Base-by-base conservation (phyloP, 2,888 invertebrate species). In the Callinectes sapidus region DNA sequence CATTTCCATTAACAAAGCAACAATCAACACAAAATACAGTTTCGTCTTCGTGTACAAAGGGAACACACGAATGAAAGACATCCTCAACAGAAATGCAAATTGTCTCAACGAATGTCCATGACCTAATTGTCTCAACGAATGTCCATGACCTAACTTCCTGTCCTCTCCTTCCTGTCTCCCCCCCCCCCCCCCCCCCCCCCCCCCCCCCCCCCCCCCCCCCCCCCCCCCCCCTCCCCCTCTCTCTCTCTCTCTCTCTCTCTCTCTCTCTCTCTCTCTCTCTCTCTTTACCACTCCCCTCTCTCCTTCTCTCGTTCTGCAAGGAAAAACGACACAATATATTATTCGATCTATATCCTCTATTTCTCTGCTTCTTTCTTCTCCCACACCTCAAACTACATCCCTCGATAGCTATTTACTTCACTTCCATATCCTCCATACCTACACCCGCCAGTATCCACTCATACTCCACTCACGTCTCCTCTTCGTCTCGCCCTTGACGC, bases 241-340 rank as follows among this genome's bases (percentile, higher is more conserved):
- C 35, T 89, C 23, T 91, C 42, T 91, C 42, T 32, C 88, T 88
- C 32, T 61, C 32, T 23, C 16, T 71, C 18, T 71, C 92, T 28
- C 90, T 91, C 42, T 93, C 89, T 3, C 94, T 90, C 42, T 77
- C 6, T 81, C 77, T 88, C 35, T 55, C 35, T 85, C 32, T 55
- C 90, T 88, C 85, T 35, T 35, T 54, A 6, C 35, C 81, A 18
- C 18, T 81, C 81, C 32, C 54, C 81, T 54, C 32, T 81, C 81
- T 81, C 81, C 16, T 14, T 71, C 42, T 77, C 86, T 23, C 66
- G 14, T 28, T n/a, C n/a, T n/a, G 55, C 10, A 55, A 18, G 55
- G 55, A 18, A 55, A 14, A 13, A 5, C 13, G 13, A 23, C 61
- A 61, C 61, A 61, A 14, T 3, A 55, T 18, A 55, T 8, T 6